phyloP scores from a whole-genome alignment of 2,797 vertebrate species.

The Trachurus trachurus region DNA sequence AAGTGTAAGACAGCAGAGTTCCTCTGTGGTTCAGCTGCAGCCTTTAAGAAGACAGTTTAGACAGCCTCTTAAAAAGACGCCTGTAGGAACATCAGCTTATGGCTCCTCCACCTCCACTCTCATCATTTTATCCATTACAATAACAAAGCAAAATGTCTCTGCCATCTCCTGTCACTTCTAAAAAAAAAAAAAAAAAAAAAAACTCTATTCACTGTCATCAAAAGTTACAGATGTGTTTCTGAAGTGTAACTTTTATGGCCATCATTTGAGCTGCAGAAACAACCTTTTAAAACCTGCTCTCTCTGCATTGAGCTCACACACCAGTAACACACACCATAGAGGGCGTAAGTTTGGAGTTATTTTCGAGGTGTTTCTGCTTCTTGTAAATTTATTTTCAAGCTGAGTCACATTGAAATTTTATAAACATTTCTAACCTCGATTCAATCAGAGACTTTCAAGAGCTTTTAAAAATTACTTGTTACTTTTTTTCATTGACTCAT shows the following conservation, averaged over 20 bases:
- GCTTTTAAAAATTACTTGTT: not conserved
- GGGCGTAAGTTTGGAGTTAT: constrained; percentile 4
- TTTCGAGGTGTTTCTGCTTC: constrained; percentile 21
- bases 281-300: constrained; percentile 31
- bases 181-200: not conserved
- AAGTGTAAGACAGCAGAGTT: constrained; percentile 61
- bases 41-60: constrained; percentile 60
- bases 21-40: constrained; percentile 44
- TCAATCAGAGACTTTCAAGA: not conserved
- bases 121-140: constrained; percentile 64
- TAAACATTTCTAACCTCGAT: not conserved
- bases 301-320: not conserved
- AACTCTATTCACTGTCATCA: constrained; percentile 36
- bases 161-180: constrained; percentile 39
- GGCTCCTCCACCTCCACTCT: constrained; percentile 65
- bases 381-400: not conserved
- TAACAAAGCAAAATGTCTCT: constrained; percentile 64
- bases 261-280: constrained; percentile 31
- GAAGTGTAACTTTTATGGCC: constrained; percentile 40
- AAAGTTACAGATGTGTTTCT: constrained; percentile 51
- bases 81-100: constrained; percentile 69
- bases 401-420: not conserved
- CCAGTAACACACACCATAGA: not conserved
- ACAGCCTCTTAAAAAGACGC: constrained; percentile 67
- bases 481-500: too few relatives aligned